These are phyloP conservation scores for Micromesistius poutassou DNA, from an alignment of 2,797 vertebrate genomes.

Conservation along the genomic window DNA sequence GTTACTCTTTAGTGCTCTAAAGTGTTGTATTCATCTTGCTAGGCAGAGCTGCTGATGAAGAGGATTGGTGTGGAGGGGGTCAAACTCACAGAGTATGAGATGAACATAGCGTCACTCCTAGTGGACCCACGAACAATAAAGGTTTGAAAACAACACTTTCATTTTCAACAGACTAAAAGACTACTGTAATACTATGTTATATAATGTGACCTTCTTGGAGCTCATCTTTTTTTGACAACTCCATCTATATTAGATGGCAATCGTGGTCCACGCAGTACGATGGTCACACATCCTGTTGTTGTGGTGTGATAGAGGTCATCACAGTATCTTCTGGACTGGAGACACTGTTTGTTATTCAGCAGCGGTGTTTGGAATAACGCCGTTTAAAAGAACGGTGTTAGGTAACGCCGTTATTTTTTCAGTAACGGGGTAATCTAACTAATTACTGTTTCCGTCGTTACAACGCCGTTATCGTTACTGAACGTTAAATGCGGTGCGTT, in stretches of 20 bases:
- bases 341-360: neutral
- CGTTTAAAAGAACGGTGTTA: too few relatives aligned
- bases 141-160: conserved; percentile 44
- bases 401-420: too few relatives aligned
- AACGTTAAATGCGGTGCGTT: too few relatives aligned
- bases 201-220: neutral
- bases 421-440: too few relatives aligned
- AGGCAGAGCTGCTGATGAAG: conserved; percentile 80
- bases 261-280: neutral
- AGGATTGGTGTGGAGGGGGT: conserved; percentile 76
- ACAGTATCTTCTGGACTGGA: neutral
- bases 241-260: neutral
- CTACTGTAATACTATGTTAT: neutral
- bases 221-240: neutral
- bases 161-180: neutral
- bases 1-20: neutral
- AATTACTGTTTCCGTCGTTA: too few relatives aligned
- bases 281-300: neutral
- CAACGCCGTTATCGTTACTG: too few relatives aligned
- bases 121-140: conserved; percentile 76
- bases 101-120: conserved; percentile 77
- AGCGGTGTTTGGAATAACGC: too few relatives aligned
- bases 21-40: conserved; percentile 11
- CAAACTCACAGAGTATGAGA: conserved; percentile 78
- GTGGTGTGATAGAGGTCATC: neutral